Base-by-base conservation (phyloP, 2,113 vertebrate species). In the Ginglymostoma cirratum region DNA sequence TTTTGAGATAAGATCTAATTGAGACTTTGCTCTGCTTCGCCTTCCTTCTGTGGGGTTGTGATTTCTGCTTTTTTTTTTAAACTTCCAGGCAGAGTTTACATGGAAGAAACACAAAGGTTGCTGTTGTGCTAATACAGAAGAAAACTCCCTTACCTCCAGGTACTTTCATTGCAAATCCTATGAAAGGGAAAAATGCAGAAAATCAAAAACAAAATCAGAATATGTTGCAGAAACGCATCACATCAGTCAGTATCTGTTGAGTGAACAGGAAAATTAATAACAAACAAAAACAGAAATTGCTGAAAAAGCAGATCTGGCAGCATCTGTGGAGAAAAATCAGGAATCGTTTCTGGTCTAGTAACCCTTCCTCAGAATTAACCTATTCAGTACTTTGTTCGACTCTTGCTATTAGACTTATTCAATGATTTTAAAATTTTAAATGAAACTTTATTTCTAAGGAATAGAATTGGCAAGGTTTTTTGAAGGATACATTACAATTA, bases 101-200 rank as follows among this genome's bases (percentile, higher is more conserved):
- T 97, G 98, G 99, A 96, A 98, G 99, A 97, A 99, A 99, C 97
- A 99, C 99, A 1, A 99, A 99, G 97, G 99, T 99, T 1, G 99
- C 99, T 30, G 99, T 99, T 85, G 99, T 99, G 97, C 97, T 99
- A 96, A 99, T 99, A 97, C 99, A 99, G 96, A 99, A 99, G 98
- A 99, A 99, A 97, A 99, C 99, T 0, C 99, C 99, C 0, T 97
- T 99, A 52, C 99, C 99, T 55, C 99, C 99, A 98, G 99, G 99
- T 99, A 97, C 89, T 94, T 5, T 6, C 8, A 61, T 34, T 42
- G 34, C 86, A 89, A 72, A 30, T 96, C 78, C 87, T 27, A 66
- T 38, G 8, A 24, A 38, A 67, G 27, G 42, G 61, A 21, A 61
- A 90, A 23, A 42, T 38, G 8, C 42, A 38, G 5, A 45, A 85